Percentiles rank a stretch among this genome's conserved stretches.
Conservation (phyloP, 2,888 invertebrate genomes). For the Biston betularia region DNA sequence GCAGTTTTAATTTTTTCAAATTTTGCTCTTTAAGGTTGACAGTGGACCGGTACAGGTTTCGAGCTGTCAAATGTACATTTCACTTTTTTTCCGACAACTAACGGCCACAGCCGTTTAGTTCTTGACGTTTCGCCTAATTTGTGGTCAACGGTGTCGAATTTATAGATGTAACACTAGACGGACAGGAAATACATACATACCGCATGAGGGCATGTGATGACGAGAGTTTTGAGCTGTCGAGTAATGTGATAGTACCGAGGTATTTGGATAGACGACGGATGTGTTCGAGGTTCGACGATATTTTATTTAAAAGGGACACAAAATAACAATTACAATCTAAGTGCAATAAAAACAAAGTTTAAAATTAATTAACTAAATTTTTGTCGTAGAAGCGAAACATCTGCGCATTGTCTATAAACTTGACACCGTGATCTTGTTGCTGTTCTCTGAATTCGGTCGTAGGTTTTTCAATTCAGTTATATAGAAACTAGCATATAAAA, state of each 20-base stretch:
- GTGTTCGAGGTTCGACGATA: too few species aligned
- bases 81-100: slow-evolving; percentile 2
- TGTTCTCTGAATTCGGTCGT: neutral
- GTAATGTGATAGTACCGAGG: too few species aligned
- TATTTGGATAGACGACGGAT: too few species aligned
- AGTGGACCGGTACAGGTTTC: neutral
- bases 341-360: too few species aligned
- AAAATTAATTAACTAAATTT: too few species aligned
- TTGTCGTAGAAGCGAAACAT: too few species aligned
- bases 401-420: neutral
- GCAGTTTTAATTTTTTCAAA: too few species aligned
- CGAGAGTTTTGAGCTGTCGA: neutral
- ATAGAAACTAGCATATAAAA: neutral
- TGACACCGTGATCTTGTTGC: slow-evolving; percentile 10
- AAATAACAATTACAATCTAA: too few species aligned
- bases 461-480: neutral
- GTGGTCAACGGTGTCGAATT: neutral
- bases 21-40: slow-evolving; percentile 2
- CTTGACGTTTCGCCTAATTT: neutral
- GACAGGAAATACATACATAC: neutral
- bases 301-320: neutral
- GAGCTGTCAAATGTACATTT: neutral
- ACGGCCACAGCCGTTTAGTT: slow-evolving; percentile 1
- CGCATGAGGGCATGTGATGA: neutral
- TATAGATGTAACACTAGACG: neutral